These are phyloP conservation scores for Apamea crenata DNA, from an alignment of 2,888 invertebrate genomes.

Conservation along the genomic window DNA sequence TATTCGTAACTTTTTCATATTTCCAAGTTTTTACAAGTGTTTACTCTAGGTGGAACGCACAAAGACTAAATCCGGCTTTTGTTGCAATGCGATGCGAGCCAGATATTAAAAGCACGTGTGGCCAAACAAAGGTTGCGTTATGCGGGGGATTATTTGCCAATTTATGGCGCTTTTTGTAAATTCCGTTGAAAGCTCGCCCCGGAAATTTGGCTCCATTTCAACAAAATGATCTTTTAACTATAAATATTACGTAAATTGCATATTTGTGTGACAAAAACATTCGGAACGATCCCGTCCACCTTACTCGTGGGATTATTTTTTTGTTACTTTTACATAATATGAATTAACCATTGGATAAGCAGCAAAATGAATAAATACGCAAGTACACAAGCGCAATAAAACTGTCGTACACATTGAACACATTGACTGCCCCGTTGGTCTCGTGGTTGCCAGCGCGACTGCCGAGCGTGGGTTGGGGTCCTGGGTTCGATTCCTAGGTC, in stretches of 20 bases:
- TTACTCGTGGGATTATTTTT: conserved; percentile 76
- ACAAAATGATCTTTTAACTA: conserved; percentile 89
- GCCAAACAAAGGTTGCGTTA: conserved; percentile 91
- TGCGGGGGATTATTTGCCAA: conserved; percentile 91
- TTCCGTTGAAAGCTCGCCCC: conserved; percentile 87
- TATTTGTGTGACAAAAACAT: conserved; percentile 79
- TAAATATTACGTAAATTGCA: conserved; percentile 84
- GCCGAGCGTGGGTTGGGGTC: background rate
- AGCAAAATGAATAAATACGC: background rate
- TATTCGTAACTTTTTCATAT: conserved; percentile 64
- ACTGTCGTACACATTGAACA: background rate
- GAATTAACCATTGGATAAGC: background rate
- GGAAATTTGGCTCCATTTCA: conserved; percentile 91
- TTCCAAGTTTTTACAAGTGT: conserved; percentile 85
- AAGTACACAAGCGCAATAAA: background rate
- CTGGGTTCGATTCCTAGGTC: background rate
- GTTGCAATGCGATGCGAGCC: conserved; percentile 79
- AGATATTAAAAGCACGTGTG: conserved; percentile 91
- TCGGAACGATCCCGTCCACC: conserved; percentile 76
- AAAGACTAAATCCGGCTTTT: conserved; percentile 89
- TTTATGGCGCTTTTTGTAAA: conserved; percentile 90
- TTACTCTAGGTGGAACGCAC: conserved; percentile 84
- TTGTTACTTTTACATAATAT: conserved; percentile 8
- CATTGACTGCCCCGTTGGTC: background rate
- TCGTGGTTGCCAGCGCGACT: background rate